Base-by-base conservation (phyloP, 92 coral and sea anemone genomes). In the Porites evermanni region DNA sequence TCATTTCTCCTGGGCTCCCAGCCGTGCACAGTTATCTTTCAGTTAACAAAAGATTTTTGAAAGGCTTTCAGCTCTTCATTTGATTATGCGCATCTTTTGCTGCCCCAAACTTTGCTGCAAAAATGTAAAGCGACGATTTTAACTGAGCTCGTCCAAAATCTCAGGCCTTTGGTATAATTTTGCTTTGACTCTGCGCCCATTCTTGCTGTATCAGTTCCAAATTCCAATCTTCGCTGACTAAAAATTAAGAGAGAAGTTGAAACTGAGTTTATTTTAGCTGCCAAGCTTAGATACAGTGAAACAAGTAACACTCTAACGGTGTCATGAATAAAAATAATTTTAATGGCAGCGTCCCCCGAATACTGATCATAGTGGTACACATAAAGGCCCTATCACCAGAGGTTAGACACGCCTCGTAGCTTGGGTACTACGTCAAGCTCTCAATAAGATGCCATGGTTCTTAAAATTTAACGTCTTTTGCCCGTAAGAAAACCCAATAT, bases 1-100 rank as follows among this genome's bases (percentile, higher is more conserved):
- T 32, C 38, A 32, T 65, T 65, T 65, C 23, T 16, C 70, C 0
- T 16, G 70, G n/a, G 70, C 19, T 65, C 21, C 70, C 70, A 65
- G 70, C 70, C 70, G 70, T 65, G 70, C 70, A 16, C 70, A 65
- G n/a, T 65, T 65, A 65, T 61, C 66, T 61, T 61, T 61, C 66
- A 61, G 66, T 61, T 61, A 61, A 61, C 0, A 61, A 60, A 60
- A 60, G 65, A 16, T 12, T 65, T 32, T 32, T 32, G 38, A 32
- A 32, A 32, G 38, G 38, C 38, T 32, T 32, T 32, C 0, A 32
- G 38, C 70, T 16, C 3, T 65, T 65, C 70, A 65, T 65, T 65
- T 65, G 1, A 65, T 65, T 65, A 65, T n/a, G 70, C 21, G 18
- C 70, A 65, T 61, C 70, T 65, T 65, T 65, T 65, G 70, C 70